Conservation (phyloP, 1,140 invertebrate species). For the Drosophila elegans region DNA sequence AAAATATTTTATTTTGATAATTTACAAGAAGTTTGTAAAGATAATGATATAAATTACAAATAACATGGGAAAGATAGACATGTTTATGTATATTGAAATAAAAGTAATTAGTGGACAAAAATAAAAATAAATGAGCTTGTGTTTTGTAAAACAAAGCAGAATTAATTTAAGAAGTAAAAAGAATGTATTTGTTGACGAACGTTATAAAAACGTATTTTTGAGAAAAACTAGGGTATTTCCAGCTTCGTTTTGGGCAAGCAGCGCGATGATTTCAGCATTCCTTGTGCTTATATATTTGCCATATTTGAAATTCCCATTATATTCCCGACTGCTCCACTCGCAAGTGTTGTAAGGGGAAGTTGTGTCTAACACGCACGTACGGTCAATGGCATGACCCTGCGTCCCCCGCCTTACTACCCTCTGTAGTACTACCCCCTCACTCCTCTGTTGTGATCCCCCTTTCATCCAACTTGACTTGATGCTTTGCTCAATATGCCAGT, state of each 20-base stretch:
- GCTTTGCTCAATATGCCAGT: constrained; percentile 76
- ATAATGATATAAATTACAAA: no score
- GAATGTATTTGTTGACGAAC: no score
- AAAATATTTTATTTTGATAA: no score
- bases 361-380: constrained; percentile 78
- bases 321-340: constrained; percentile 27
- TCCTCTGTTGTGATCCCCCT: constrained; percentile 1
- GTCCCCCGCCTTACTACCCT: constrained; percentile 5
- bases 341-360: constrained; percentile 62
- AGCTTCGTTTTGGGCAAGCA: constrained; percentile 1
- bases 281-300: constrained; percentile 50
- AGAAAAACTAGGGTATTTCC: constrained; percentile 7
- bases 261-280: constrained; percentile 17
- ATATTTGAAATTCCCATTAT: constrained; percentile 75
- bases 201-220: background rate
- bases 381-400: constrained; percentile 46
- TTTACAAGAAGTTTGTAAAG: no score
- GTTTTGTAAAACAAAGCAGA: no score
- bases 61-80: no score
- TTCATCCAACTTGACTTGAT: constrained; percentile 20
- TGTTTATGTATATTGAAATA: no score
- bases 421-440: background rate
- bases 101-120: no score
- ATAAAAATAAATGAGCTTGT: no score
- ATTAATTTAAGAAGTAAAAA: no score